Conservation (phyloP, 1,140 invertebrate species). For the Lutraria rhynchaena region DNA sequence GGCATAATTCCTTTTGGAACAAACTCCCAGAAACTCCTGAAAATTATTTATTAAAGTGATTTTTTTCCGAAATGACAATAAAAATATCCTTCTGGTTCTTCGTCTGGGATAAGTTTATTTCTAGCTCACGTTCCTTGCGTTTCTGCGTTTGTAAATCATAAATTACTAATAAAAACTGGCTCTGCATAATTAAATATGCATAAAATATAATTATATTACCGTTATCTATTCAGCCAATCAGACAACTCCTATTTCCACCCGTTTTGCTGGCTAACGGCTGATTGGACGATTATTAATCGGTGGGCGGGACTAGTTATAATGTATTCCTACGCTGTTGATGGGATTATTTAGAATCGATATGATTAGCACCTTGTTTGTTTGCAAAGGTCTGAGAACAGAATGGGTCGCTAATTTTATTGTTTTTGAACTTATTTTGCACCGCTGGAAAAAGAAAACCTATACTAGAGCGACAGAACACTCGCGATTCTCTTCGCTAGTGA, state of each 20-base stretch:
- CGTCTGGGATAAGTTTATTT: too few species aligned
- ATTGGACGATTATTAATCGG: not conserved
- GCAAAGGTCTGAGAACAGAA: constrained; percentile 27
- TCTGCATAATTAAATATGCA: not conserved
- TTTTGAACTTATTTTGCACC: not conserved
- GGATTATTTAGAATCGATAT: constrained; percentile 26
- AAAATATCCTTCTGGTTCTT: too few species aligned
- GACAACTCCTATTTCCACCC: not conserved
- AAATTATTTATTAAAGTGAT: not conserved
- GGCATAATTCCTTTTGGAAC: constrained; percentile 20
- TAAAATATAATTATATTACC: constrained; percentile 25
- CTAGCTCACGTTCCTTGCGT: too few species aligned
- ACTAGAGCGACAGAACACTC: not conserved
- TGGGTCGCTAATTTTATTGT: constrained; percentile 5
- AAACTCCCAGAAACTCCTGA: constrained; percentile 31
- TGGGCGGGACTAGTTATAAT: constrained; percentile 1
- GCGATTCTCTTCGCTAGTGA: not conserved
- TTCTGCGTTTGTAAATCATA: not conserved
- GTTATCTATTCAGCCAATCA: not conserved
- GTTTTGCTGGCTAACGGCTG: not conserved
- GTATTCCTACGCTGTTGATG: constrained; percentile 4
- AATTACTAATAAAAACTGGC: not conserved
- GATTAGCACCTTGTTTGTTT: constrained; percentile 37
- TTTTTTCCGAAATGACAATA: constrained; percentile 1
- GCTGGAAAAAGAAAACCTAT: not conserved